Evolutionary conservation across 2,797 vertebrate genomes (phyloP), one percentile per base, ranked within the genome.

Genomic region (Jordanella pulchra): DNA sequence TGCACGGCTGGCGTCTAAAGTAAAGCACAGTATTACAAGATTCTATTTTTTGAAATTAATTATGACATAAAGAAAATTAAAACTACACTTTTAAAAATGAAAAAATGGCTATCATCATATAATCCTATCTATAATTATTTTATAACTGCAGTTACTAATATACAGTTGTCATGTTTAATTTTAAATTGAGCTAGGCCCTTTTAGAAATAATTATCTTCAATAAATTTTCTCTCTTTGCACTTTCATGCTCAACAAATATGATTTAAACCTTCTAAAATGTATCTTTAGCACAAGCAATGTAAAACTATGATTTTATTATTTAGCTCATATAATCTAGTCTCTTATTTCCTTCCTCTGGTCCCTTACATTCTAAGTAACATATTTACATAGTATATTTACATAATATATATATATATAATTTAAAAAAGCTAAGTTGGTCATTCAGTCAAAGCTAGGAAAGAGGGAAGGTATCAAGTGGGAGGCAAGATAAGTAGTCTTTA

Each of bases 211-310:
- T 21, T 27, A 14, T 65, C 14, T 47, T 27, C 23, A 7, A 21
- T 58, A 58, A 32, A 58, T 45, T 14, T 18, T 25, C 12, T n/a
- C 5, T 25, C n/a, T 47, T 65, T 18, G 10, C 47, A 25, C 28
- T 47, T 65, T 4, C 27, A 28, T 65, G 15, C 15, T 28, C n/a
- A 65, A 2, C 3, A 65, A 18, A 45, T 28, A 28, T 65, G 42
- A 30, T 1, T 47, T 9, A 64, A n/a, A 39, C 25, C 15, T 64
- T 64, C 7, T 25, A 15, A 7, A 45, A 45, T 61, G n/a, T n/a
- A n/a, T 64, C 25, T 69, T 39, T 61, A 18, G 58, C 11, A 27
- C 18, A 7, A 39, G 30, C 18, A 65, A 72, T 77, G 55, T 28
- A 61, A 44, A 44, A 7, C 42, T 10, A 2, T 44, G 42, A 44